A percentile compares a stretch with the other conserved stretches of the same genome.
Evolutionary conservation across 2,113 vertebrate genomes (phyloP).

Genomic region (Bubo bubo): DNA sequence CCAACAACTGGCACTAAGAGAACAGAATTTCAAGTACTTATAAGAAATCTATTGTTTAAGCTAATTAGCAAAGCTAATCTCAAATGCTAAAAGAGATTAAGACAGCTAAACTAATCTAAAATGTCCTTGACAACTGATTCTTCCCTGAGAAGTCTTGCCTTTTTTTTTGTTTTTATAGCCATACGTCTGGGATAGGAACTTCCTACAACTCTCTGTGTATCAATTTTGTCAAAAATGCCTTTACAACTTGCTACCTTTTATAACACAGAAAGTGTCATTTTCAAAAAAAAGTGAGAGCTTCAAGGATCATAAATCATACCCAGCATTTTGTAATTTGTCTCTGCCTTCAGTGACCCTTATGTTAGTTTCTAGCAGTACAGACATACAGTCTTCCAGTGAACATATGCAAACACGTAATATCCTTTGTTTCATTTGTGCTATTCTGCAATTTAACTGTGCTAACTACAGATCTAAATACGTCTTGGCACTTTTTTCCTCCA

Average conservation of each 20-base stretch:
- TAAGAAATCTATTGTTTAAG: constrained; percentile 2
- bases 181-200: background rate
- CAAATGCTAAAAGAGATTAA: background rate
- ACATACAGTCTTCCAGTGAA: background rate
- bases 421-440: background rate
- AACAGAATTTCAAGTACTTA: background rate
- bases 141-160: background rate
- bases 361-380: background rate
- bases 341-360: background rate
- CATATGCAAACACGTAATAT: background rate
- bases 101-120: background rate
- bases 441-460: background rate
- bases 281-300: background rate
- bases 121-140: background rate
- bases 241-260: background rate
- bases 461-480: background rate
- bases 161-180: background rate
- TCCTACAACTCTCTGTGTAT: background rate
- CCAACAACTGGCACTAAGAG: background rate
- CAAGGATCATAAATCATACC: background rate
- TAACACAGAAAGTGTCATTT: background rate
- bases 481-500: background rate
- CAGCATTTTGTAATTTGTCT: background rate
- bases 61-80: constrained; percentile 27
- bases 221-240: background rate